Conservation (phyloP, 1,140 invertebrate species). For the Neelides sp. region DNA sequence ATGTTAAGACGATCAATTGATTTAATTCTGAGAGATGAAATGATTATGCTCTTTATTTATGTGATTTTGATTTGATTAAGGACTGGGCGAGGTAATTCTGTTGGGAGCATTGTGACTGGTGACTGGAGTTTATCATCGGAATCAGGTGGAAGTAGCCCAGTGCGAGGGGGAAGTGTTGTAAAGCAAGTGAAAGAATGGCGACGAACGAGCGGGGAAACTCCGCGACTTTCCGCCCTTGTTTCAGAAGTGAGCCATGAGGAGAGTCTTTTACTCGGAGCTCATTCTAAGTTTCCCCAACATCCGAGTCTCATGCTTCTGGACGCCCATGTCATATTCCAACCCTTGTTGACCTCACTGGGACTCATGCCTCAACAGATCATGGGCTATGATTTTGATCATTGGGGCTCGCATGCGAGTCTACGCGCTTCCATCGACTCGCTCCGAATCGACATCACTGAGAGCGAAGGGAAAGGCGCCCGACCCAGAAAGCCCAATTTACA, state of each 20-base stretch:
- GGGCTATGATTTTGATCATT: constrained; percentile 55
- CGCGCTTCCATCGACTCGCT: constrained; percentile 72
- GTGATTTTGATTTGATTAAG: too few species aligned
- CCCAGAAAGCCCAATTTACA: constrained; percentile 38
- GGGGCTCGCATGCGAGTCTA: constrained; percentile 81
- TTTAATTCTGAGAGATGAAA: too few species aligned
- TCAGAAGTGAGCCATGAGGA: constrained; percentile 33
- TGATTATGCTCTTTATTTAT: too few species aligned
- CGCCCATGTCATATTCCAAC: constrained; percentile 85
- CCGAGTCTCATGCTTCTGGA: constrained; percentile 64
- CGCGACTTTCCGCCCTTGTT: constrained; percentile 11
- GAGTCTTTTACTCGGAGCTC: constrained; percentile 33
- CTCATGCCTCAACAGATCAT: constrained; percentile 76
- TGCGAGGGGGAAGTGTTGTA: constrained; percentile 19
- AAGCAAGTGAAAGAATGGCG: constrained; percentile 13
- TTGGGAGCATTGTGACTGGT: not conserved
- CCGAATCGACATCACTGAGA: constrained; percentile 85
- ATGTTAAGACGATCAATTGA: too few species aligned
- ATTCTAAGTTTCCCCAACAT: constrained; percentile 48
- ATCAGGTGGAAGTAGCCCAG: constrained; percentile 36
- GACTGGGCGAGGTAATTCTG: constrained; percentile 19
- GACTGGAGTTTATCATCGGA: too few species aligned
- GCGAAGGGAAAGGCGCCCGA: constrained; percentile 50
- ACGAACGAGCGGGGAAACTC: too few species aligned
- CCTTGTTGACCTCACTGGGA: constrained; percentile 64